Conservation (phyloP, 2,888 invertebrate species). For the Ennomos erosarius region DNA sequence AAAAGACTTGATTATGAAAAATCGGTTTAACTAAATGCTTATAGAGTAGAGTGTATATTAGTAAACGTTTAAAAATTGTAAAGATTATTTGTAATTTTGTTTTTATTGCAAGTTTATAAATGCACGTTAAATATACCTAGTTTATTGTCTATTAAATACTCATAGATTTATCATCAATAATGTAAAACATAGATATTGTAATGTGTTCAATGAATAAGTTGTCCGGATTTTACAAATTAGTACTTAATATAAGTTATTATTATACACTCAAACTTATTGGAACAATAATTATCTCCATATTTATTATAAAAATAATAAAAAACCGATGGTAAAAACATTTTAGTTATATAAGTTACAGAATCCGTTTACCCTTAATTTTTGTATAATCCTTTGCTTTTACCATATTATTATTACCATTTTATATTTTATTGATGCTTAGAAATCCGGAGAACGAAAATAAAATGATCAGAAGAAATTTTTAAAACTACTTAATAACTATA, state of each 20-base stretch:
- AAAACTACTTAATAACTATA: constrained; percentile 52
- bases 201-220: constrained; percentile 75
- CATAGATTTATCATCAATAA: constrained; percentile 61
- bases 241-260: background rate
- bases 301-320: too few relatives aligned
- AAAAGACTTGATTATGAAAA: constrained; percentile 79
- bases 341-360: too few relatives aligned
- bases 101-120: constrained; percentile 59
- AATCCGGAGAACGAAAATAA: constrained; percentile 6
- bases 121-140: constrained; percentile 57
- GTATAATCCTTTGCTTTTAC: too few relatives aligned
- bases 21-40: constrained; percentile 71
- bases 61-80: constrained; percentile 59
- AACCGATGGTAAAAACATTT: too few relatives aligned
- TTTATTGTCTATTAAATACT: constrained; percentile 56
- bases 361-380: too few relatives aligned
- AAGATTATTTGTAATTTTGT: constrained; percentile 48
- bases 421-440: background rate
- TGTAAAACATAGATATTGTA: constrained; percentile 59
- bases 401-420: too few relatives aligned
- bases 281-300: too few relatives aligned
- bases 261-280: background rate
- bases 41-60: constrained; percentile 69
- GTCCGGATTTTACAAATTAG: constrained; percentile 9
- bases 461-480: constrained; percentile 44